Evolutionary conservation across 2,113 vertebrate species (phyloP), one percentile per base, ranked within the genome.

Genomic region (Vulpes vulpes): DNA sequence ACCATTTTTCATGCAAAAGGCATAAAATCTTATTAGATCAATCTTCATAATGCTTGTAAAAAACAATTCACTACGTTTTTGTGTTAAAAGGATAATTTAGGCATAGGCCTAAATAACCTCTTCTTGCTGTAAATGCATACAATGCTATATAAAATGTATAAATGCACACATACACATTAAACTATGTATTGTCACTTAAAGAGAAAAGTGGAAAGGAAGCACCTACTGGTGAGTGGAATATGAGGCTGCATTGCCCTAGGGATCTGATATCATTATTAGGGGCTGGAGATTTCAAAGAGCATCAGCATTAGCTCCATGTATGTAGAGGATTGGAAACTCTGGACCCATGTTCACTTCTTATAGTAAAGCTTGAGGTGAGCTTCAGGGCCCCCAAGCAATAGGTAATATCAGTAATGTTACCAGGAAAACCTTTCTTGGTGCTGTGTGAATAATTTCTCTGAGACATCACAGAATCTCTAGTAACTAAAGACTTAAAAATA

Each of bases 1-100:
- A 65, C 11, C 20, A 10, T 82, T 83, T 95, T 92, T 78, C 25
- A 43, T 87, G 32, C 55, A 78, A 74, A 86, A 86, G 57, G 49
- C 16, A 78, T 81, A 78, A 96, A 90, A 93, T 62, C 49, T 20
- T 87, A n/a, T 17, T 49, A 82, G 27, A 79, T 79, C 71, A 83
- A 91, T 82, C 49, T 79, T 35, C 38, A 95, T 43, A 83, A 87
- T 79, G 11, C 25, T 55, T 87, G 67, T 88, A 7, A 43, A 69
- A 92, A 51, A 32, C 20, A 78, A 87, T 91, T 15, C 6, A 49
- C 9, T 43, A 74, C 22, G 27, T 3, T 90, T 91, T 16, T 60
- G 3, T 74, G 8, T 53, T 79, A 80, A 78, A 91, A 32, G 27
- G 32, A 7, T 38, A 96, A 65, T 57, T 90, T 79, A 20, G 38